phyloP scores from a whole-genome alignment of 2,113 vertebrate genomes.

The Solea solea region DNA sequence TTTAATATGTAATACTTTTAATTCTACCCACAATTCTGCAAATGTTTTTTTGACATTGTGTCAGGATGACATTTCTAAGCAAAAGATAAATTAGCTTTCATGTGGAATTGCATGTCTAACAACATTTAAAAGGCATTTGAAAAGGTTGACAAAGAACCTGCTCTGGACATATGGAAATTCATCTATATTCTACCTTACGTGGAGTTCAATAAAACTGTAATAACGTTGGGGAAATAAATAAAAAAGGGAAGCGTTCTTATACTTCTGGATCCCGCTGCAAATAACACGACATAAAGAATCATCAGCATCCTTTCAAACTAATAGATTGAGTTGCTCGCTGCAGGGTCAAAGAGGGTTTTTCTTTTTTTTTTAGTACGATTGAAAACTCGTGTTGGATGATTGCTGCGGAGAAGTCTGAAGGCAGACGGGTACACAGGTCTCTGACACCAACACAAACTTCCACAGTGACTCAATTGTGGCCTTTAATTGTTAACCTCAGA shows the following conservation, averaged over 20 bases:
- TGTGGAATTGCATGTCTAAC: not conserved
- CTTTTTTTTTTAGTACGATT: not conserved
- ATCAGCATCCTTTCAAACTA: not conserved
- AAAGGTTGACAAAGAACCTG: slow-evolving; percentile 18
- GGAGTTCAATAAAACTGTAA: not conserved
- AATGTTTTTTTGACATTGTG: not conserved
- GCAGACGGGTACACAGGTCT: slow-evolving; percentile 6
- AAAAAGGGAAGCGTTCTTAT: not conserved
- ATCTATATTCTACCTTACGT: not conserved
- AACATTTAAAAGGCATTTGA: not conserved
- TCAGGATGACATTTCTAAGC: slow-evolving; percentile 7
- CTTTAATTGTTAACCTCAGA: not conserved
- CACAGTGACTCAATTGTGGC: not conserved
- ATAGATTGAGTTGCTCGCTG: not conserved
- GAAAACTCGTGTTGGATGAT: slow-evolving; percentile 13
- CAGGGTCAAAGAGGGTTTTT: not conserved
- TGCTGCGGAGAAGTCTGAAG: not conserved
- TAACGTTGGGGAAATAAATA: no score
- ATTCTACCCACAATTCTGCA: not conserved
- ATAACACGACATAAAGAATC: not conserved
- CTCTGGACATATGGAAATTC: not conserved
- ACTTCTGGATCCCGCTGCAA: not conserved
- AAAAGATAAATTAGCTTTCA: slow-evolving; percentile 13
- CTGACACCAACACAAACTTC: not conserved
- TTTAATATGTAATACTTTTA: slow-evolving; percentile 11